A percentile compares a stretch with the other conserved stretches of the same genome.
These are phyloP conservation scores for Stichodactyla mertensii DNA, from an alignment of 64 coral and sea anemone species.

Conservation along the genomic window DNA sequence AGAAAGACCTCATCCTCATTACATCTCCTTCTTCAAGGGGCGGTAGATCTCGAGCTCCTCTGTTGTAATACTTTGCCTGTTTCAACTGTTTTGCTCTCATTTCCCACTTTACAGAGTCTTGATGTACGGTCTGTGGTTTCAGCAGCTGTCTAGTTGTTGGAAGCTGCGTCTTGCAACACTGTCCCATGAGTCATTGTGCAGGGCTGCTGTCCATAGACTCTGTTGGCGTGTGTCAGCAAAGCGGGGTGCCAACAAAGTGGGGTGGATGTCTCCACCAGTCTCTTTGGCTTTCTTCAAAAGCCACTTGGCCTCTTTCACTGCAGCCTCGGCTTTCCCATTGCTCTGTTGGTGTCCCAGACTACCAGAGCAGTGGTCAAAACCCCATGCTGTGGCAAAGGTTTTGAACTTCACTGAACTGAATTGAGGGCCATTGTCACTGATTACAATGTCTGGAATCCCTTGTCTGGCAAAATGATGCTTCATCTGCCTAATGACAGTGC, in stretches of 20 bases:
- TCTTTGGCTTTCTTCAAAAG: constrained; percentile 20
- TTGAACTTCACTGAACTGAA: constrained; percentile 12
- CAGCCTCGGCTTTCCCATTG: constrained; percentile 19
- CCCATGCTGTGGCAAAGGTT: constrained; percentile 13
- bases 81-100: neutral
- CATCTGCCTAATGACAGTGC: neutral
- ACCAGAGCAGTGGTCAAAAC: constrained; percentile 14
- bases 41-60: constrained; percentile 35
- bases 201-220: constrained; percentile 51
- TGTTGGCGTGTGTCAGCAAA: constrained; percentile 54
- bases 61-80: constrained; percentile 54
- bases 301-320: constrained; percentile 19
- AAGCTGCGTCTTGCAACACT: constrained; percentile 44
- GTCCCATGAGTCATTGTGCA: constrained; percentile 40
- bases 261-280: constrained; percentile 32
- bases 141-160: constrained; percentile 35
- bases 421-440: constrained; percentile 39
- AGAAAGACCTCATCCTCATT: constrained; percentile 40
- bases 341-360: constrained; percentile 32
- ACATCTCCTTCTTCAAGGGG: constrained; percentile 37
- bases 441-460: constrained; percentile 28
- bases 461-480: constrained; percentile 35
- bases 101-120: constrained; percentile 7
- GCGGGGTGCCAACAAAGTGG: constrained; percentile 22
- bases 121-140: constrained; percentile 14